Conservation (phyloP, 2,888 invertebrate species). For the Xestia rhomboidea region DNA sequence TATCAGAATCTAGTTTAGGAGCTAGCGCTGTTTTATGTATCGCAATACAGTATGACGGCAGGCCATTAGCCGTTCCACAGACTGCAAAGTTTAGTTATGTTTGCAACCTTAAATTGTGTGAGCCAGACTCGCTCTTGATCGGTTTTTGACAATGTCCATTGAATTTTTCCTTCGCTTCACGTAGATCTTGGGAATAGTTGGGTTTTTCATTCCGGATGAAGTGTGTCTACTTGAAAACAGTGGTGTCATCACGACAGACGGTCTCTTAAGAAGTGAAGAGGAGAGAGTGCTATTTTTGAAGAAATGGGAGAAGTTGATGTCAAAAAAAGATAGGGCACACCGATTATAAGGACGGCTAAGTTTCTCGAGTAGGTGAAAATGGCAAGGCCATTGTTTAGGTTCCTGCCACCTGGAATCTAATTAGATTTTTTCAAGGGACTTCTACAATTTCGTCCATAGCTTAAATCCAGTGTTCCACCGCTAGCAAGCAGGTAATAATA, state of each 20-base stretch:
- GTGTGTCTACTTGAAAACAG: constrained; percentile 9
- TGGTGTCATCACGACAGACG: constrained; percentile 4
- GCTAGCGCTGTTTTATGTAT: background rate
- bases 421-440: background rate
- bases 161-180: background rate
- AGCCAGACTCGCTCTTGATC: background rate
- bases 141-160: background rate
- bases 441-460: background rate
- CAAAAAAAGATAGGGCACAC: constrained; percentile 51
- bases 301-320: constrained; percentile 30
- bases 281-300: constrained; percentile 15
- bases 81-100: background rate
- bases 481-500: background rate
- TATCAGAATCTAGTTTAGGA: background rate
- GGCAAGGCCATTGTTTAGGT: background rate
- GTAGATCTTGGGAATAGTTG: background rate
- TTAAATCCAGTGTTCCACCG: background rate
- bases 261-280: constrained; percentile 30
- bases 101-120: background rate
- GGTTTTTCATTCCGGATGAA: constrained; percentile 4
- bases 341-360: background rate
- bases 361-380: constrained; percentile 7
- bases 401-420: background rate
- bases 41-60: background rate
- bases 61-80: background rate